A percentile compares a stretch with the other conserved stretches of the same genome.
phyloP scores from a whole-genome alignment of 2,888 invertebrate genomes.

The Xylota segnis region DNA sequence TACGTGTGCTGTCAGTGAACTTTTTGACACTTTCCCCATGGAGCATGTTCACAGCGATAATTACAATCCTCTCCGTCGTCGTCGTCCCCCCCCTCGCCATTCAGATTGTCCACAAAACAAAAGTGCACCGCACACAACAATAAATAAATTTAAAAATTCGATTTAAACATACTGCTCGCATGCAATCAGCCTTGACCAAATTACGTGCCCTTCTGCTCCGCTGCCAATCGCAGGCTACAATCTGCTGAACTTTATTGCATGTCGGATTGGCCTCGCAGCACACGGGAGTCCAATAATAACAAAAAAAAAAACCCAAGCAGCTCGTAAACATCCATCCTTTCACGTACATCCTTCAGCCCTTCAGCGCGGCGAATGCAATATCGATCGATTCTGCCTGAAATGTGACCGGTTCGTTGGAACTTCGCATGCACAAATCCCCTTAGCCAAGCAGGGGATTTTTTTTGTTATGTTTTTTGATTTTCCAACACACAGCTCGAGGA shows the following conservation, averaged over 20 bases:
- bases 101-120: neutral
- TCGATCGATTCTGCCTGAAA: conserved; percentile 48
- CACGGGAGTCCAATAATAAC: conserved; percentile 10
- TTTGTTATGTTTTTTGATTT: conserved; percentile 1
- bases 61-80: conserved; percentile 39
- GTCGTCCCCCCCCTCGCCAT: too few species aligned
- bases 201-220: conserved; percentile 52
- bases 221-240: conserved; percentile 60
- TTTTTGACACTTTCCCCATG: conserved; percentile 34
- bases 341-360: conserved; percentile 30
- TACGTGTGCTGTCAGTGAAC: conserved; percentile 14
- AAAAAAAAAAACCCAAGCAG: conserved; percentile 1
- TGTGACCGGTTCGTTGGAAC: conserved; percentile 26
- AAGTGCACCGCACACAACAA: conserved; percentile 6
- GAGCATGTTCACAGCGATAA: conserved; percentile 24
- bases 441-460: neutral
- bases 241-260: conserved; percentile 72
- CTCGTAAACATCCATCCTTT: conserved; percentile 51
- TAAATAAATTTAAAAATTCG: conserved; percentile 42
- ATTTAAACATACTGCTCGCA: conserved; percentile 31
- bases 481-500: conserved; percentile 16
- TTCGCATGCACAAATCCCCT: conserved; percentile 13
- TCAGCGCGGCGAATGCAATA: conserved; percentile 51
- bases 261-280: conserved; percentile 67
- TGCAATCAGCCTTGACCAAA: conserved; percentile 72